A percentile compares a stretch with the other conserved stretches of the same genome.
Evolutionary conservation across 2,113 vertebrate species (phyloP).

Genomic region (Ceuthmochares aereus): DNA sequence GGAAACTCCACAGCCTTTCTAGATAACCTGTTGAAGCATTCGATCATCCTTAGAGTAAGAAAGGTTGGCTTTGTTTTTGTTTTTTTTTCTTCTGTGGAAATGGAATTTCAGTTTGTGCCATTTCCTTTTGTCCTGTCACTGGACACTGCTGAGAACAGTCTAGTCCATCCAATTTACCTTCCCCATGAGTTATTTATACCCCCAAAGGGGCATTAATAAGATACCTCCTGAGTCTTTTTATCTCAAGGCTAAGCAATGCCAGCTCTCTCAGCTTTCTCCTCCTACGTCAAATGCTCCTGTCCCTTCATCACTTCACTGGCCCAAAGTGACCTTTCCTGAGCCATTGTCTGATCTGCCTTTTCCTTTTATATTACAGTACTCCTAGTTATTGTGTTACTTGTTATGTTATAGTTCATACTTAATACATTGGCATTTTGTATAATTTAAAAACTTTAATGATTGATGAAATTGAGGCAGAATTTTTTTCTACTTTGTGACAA

Average conservation of each 20-base stretch:
- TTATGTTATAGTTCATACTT: neutral
- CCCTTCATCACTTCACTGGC: neutral
- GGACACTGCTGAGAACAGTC: neutral
- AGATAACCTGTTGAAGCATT: neutral
- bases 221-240: neutral
- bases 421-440: neutral
- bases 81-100: neutral
- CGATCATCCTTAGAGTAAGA: neutral
- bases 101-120: neutral
- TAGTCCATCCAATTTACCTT: neutral
- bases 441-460: neutral
- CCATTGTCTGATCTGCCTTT: neutral
- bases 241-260: neutral
- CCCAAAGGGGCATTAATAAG: neutral
- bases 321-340: neutral
- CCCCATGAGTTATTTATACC: neutral
- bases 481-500: neutral
- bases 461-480: neutral
- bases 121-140: neutral
- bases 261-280: neutral
- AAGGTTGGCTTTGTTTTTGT: neutral
- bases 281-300: neutral
- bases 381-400: neutral
- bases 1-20: neutral
- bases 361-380: neutral